phyloP scores from a whole-genome alignment of 2,797 vertebrate species.

The Mastacembelus armatus region DNA sequence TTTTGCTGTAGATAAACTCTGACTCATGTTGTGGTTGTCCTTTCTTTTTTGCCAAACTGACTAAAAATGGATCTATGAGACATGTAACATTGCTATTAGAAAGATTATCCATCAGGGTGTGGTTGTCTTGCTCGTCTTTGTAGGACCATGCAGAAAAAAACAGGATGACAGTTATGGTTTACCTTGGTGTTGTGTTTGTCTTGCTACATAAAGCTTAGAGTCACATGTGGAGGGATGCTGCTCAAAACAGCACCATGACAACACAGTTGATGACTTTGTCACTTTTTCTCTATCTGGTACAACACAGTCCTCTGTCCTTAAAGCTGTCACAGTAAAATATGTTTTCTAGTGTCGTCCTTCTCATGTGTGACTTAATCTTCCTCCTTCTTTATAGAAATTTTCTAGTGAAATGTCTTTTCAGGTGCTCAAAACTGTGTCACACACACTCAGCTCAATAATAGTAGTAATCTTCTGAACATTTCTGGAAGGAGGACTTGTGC shows the following conservation, averaged over 20 bases:
- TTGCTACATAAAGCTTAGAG: background rate
- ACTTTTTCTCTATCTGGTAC: background rate
- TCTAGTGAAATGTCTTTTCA: background rate
- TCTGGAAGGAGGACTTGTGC: background rate
- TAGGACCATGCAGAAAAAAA: no score
- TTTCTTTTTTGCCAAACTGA: no score
- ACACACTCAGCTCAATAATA: slow-evolving; percentile 1
- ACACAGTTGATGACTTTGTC: background rate
- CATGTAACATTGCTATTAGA: slow-evolving; percentile 28
- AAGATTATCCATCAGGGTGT: slow-evolving; percentile 34
- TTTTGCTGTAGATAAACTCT: background rate
- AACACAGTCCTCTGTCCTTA: background rate
- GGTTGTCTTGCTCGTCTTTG: slow-evolving; percentile 42
- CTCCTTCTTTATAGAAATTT: background rate
- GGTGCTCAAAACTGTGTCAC: slow-evolving; percentile 2
- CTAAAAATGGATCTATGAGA: background rate
- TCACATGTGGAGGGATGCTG: slow-evolving; percentile 17
- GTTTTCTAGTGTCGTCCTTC: background rate
- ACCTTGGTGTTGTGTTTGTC: background rate
- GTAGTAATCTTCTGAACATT: slow-evolving; percentile 21
- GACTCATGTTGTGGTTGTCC: background rate
- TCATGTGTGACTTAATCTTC: slow-evolving; percentile 6
- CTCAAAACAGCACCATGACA: background rate
- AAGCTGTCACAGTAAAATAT: background rate
- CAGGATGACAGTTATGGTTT: slow-evolving; percentile 4